Evolutionary conservation across 2,113 vertebrate species (phyloP).

Genomic region (Notarius lentiginosus): DNA sequence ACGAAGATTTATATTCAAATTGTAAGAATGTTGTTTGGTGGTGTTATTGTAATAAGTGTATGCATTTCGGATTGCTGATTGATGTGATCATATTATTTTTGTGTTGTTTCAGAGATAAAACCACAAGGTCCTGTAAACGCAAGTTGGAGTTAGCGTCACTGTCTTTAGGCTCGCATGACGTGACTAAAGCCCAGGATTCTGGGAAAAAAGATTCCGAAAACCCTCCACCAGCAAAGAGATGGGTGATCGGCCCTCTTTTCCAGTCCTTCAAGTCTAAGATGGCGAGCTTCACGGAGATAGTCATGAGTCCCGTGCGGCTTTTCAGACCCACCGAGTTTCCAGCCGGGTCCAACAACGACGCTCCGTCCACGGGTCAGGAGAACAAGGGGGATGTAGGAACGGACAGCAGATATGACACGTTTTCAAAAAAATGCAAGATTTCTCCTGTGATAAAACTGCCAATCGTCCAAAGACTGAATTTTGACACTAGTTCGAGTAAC

Average conservation of each 20-base stretch:
- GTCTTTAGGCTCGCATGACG: slow-evolving; percentile 23
- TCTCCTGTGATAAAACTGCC: neutral
- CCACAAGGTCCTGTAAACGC: slow-evolving; percentile 6
- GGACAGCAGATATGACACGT: neutral
- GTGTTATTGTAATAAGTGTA: neutral
- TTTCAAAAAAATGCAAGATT: neutral
- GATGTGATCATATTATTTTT: neutral
- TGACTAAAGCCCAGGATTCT: neutral
- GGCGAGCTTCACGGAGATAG: slow-evolving; percentile 86
- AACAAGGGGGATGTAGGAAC: neutral
- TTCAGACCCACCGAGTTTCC: slow-evolving; percentile 61
- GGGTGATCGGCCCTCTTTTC: slow-evolving; percentile 82
- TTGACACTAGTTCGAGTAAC: slow-evolving; percentile 45
- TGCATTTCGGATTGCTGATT: neutral
- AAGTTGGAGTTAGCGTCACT: neutral
- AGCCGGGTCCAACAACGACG: neutral
- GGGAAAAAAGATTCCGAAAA: slow-evolving; percentile 42
- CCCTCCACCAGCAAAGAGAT: slow-evolving; percentile 61
- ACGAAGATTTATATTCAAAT: no score
- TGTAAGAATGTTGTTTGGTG: no score
- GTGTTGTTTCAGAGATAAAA: slow-evolving; percentile 41
- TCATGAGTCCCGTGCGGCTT: slow-evolving; percentile 79
- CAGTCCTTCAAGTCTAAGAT: slow-evolving; percentile 84
- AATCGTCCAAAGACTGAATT: slow-evolving; percentile 51
- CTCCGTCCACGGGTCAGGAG: neutral